These are phyloP conservation scores for Physeter macrocephalus DNA, from an alignment of 2,113 vertebrate genomes.

Conservation along the genomic window DNA sequence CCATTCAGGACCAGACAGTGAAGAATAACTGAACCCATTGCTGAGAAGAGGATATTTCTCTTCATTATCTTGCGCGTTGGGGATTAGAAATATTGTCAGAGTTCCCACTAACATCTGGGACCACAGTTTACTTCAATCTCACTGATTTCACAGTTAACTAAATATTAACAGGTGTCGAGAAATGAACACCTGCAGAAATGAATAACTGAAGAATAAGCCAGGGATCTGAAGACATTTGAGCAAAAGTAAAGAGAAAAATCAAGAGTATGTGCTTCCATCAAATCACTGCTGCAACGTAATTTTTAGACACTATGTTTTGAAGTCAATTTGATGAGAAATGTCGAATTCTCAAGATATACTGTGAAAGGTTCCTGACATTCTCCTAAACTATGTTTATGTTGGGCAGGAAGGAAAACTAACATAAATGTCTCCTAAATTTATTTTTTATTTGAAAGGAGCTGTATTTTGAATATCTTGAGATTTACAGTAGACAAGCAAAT, in stretches of 20 bases:
- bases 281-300: not conserved
- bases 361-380: not conserved
- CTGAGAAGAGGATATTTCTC: not conserved
- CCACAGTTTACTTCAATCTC: not conserved
- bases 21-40: not conserved
- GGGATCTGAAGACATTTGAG: not conserved
- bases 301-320: not conserved
- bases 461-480: not conserved
- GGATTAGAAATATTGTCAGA: not conserved
- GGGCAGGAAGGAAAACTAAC: not conserved
- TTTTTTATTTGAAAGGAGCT: constrained; percentile 24
- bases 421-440: not conserved
- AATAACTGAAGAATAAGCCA: constrained; percentile 30
- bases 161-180: not conserved
- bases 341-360: not conserved
- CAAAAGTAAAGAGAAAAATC: not conserved
- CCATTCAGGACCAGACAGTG: not conserved
- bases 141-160: constrained; percentile 28
- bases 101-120: not conserved
- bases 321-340: not conserved
- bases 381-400: not conserved
- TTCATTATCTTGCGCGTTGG: not conserved
- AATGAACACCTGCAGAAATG: not conserved
- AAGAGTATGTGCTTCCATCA: not conserved
- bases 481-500: not conserved